Evolutionary conservation across 2,797 vertebrate genomes (phyloP).

Genomic region (Cirrhinus molitorella): DNA sequence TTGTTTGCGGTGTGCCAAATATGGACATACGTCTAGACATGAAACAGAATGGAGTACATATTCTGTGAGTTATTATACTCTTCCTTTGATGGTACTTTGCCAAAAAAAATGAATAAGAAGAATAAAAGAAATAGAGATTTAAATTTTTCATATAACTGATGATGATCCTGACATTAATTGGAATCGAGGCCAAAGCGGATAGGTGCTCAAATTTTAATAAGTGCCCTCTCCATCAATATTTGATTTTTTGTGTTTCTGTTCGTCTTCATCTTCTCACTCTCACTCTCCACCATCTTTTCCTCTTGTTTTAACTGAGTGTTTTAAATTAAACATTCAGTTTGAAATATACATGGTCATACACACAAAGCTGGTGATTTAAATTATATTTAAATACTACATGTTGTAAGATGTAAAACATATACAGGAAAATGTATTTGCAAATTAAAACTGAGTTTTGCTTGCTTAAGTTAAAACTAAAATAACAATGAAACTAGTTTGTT

Average conservation of each 20-base stretch:
- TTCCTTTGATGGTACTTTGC: constrained; percentile 20
- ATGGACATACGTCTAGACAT: background rate
- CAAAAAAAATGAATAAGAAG: constrained; percentile 36
- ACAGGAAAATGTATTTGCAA: background rate
- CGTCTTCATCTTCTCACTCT: constrained; percentile 29
- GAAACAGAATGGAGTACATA: background rate
- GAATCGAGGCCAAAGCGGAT: constrained; percentile 46
- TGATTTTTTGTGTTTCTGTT: constrained; percentile 49
- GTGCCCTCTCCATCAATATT: constrained; percentile 55
- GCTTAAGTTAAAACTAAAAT: background rate
- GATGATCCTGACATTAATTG: constrained; percentile 51
- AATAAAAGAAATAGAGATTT: constrained; percentile 48
- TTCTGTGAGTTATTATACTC: constrained; percentile 7
- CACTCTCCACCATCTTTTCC: background rate
- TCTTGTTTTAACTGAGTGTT: constrained; percentile 17
- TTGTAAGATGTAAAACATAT: background rate
- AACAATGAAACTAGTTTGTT: background rate
- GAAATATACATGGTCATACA: background rate
- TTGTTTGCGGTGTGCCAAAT: background rate
- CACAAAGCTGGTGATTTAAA: background rate
- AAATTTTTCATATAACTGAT: constrained; percentile 53
- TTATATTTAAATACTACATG: background rate
- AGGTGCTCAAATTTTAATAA: constrained; percentile 59
- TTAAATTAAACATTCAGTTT: constrained; percentile 40
- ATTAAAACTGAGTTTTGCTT: background rate